Conservation (phyloP, 2,888 invertebrate genomes). For the Lasioglossum morio region DNA sequence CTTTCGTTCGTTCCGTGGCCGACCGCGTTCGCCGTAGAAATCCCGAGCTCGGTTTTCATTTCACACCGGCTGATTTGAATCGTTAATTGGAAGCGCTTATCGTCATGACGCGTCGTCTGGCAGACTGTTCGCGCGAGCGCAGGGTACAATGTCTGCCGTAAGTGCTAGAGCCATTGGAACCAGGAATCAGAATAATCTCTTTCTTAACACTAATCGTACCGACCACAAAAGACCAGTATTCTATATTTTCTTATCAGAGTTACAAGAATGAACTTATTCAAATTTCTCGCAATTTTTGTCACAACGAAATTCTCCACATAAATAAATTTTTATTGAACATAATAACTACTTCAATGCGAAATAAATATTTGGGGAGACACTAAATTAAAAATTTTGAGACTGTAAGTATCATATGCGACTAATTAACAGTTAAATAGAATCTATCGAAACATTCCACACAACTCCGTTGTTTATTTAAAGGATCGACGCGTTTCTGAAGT, state of each 20-base stretch:
- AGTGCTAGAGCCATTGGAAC: background rate
- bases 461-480: background rate
- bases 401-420: too few relatives aligned
- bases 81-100: constrained; percentile 73
- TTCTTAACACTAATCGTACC: background rate
- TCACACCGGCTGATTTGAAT: constrained; percentile 68
- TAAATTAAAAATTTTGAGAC: too few relatives aligned
- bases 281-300: too few relatives aligned
- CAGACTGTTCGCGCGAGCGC: background rate
- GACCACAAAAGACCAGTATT: background rate
- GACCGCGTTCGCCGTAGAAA: constrained; percentile 19
- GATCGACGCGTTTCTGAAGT: background rate
- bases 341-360: too few relatives aligned
- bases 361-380: too few relatives aligned
- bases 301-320: too few relatives aligned
- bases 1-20: background rate
- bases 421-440: too few relatives aligned
- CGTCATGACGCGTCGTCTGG: constrained; percentile 49
- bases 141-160: background rate
- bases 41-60: constrained; percentile 54
- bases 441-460: background rate
- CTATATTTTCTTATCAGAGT: background rate
- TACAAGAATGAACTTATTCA: background rate
- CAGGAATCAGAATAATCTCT: background rate
- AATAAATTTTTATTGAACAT: too few relatives aligned